Evolutionary conservation across 2,113 vertebrate species (phyloP).

Genomic region (Scopus umbretta): DNA sequence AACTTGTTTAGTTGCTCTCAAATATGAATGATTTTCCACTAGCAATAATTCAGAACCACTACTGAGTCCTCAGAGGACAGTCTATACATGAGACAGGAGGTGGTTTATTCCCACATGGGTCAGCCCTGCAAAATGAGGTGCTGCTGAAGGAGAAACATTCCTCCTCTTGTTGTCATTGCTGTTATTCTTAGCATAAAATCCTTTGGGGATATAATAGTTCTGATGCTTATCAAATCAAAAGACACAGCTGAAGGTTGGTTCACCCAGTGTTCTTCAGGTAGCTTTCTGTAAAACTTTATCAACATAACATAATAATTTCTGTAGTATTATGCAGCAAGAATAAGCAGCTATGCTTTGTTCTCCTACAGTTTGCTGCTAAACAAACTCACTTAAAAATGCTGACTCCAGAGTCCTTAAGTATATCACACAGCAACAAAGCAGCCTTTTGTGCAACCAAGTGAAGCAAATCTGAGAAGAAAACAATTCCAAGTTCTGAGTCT

Average conservation of each 20-base stretch:
- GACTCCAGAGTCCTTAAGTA: not conserved
- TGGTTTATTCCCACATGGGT: not conserved
- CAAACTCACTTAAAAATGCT: not conserved
- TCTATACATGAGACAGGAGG: not conserved
- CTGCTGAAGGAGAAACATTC: not conserved
- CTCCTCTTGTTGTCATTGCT: not conserved
- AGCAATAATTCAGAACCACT: not conserved
- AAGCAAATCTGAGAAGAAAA: conserved; percentile 6
- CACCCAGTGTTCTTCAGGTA: not conserved
- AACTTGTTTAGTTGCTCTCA: not conserved
- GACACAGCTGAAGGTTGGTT: not conserved
- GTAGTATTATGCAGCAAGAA: not conserved
- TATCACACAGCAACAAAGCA: not conserved
- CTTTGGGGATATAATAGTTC: not conserved
- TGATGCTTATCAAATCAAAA: not conserved
- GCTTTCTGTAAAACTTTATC: conserved; percentile 27
- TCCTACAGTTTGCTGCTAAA: conserved; percentile 8
- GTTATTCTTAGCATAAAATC: not conserved
- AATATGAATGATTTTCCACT: not conserved
- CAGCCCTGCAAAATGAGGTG: not conserved
- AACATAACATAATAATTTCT: not conserved
- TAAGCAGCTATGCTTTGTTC: not conserved
- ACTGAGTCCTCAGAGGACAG: not conserved
- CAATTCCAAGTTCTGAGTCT: not conserved
- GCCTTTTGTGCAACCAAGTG: not conserved